Percentiles rank a stretch among this genome's conserved stretches.
phyloP scores from a whole-genome alignment of 1,140 invertebrate genomes.

The Cydia amplana region DNA sequence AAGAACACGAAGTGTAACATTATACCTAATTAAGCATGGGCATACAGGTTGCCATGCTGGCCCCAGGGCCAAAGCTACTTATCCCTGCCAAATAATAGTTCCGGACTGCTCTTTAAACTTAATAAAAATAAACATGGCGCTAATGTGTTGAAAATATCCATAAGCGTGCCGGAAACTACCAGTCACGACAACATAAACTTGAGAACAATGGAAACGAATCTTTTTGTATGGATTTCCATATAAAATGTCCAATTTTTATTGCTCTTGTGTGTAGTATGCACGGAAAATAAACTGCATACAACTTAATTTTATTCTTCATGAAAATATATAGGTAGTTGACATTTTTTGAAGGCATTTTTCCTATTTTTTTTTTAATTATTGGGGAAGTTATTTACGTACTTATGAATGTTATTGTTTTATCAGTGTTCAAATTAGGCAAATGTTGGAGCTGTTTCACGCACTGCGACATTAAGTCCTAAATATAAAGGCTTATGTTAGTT shows the following conservation, averaged over 20 bases:
- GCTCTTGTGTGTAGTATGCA: no score
- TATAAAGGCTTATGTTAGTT: no score
- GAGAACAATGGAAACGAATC: neutral
- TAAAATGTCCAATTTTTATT: neutral
- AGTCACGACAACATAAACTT: neutral
- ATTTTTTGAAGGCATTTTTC: no score
- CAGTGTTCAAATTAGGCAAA: no score
- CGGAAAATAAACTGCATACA: no score
- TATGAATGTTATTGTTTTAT: no score
- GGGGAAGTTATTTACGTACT: no score
- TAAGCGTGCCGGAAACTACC: neutral
- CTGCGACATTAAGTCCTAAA: no score
- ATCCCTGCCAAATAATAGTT: neutral
- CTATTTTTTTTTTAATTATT: no score
- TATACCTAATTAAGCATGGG: neutral
- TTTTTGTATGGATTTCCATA: neutral
- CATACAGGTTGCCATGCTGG: neutral
- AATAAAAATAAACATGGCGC: neutral
- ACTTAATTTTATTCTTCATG: no score
- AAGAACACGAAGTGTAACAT: neutral
- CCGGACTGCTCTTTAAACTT: neutral
- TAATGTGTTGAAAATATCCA: neutral
- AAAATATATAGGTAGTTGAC: no score
- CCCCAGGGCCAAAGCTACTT: neutral
- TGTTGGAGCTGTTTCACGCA: no score